Percentiles rank a stretch among this genome's conserved stretches.
phyloP scores from a whole-genome alignment of 2,888 invertebrate species.

The Zelleria hepariella region DNA sequence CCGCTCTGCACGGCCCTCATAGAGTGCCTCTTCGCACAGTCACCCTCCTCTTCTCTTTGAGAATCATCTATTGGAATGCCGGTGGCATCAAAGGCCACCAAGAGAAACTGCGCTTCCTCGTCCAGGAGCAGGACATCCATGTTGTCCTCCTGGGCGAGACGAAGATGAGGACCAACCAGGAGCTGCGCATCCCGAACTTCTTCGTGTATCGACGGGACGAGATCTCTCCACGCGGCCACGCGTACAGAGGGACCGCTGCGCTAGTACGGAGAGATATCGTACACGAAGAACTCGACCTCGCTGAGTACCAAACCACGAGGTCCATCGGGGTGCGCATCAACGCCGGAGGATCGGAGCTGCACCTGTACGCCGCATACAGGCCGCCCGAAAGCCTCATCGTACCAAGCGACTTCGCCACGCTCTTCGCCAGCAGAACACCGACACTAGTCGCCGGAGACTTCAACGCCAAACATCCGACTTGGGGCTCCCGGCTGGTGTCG shows the following conservation, averaged over 20 bases:
- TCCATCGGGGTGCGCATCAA: no score
- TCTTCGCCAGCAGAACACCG: no score
- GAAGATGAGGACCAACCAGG: neutral
- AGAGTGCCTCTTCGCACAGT: neutral
- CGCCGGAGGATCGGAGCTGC: no score
- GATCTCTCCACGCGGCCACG: neutral
- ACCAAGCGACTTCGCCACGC: no score
- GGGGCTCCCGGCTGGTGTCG: no score
- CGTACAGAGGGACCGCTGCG: slow-evolving; percentile 2
- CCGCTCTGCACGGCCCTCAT: neutral
- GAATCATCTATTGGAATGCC: slow-evolving; percentile 1
- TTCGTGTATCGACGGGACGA: slow-evolving; percentile 4
- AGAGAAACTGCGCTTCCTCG: neutral
- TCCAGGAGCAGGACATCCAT: slow-evolving; percentile 1
- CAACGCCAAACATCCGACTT: no score
- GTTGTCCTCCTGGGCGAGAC: slow-evolving; percentile 5
- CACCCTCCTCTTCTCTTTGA: neutral
- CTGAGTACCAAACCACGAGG: neutral
- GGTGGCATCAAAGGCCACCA: neutral
- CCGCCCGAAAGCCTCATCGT: no score
- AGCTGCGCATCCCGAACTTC: neutral
- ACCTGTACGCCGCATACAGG: neutral
- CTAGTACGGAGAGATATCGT: neutral
- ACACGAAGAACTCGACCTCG: neutral
- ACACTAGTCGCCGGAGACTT: no score